phyloP scores from a whole-genome alignment of 2,888 invertebrate species.

The Cryptocephalus primarius region DNA sequence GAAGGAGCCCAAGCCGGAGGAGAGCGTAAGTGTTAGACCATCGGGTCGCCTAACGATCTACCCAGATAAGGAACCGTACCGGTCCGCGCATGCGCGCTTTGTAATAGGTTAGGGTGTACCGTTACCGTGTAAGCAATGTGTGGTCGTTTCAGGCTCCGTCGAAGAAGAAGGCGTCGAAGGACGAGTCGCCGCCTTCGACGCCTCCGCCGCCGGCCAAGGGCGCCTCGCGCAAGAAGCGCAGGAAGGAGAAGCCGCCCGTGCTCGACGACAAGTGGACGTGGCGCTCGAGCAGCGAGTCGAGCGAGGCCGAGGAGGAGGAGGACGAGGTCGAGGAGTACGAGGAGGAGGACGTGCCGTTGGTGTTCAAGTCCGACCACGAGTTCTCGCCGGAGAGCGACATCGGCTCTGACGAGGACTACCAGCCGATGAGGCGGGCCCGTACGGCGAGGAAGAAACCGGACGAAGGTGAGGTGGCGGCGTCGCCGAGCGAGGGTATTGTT shows the following conservation, averaged over 20 bases:
- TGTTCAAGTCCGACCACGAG: conserved; percentile 67
- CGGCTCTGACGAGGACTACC: conserved; percentile 47
- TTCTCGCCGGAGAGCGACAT: conserved; percentile 86
- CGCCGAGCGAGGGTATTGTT: too few species aligned
- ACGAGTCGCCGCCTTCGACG: conserved; percentile 1
- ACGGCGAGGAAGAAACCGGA: conserved; percentile 58
- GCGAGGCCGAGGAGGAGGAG: conserved; percentile 29
- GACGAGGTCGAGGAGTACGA: conserved; percentile 35
- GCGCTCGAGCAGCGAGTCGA: conserved; percentile 48
- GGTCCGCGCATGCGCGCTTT: too few species aligned
- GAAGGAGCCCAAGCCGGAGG: conserved; percentile 1
- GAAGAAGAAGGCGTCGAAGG: conserved; percentile 3
- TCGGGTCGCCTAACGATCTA: too few species aligned
- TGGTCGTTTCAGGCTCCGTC: too few species aligned
- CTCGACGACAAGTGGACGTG: conserved; percentile 47
- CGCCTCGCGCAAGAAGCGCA: conserved; percentile 33
- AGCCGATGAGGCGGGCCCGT: conserved; percentile 71
- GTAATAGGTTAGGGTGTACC: too few species aligned
- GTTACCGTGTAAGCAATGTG: too few species aligned
- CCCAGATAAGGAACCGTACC: too few species aligned
- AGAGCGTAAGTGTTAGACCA: conserved; percentile 1
- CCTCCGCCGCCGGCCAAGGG: conserved; percentile 19
- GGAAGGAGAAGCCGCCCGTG: conserved; percentile 29
- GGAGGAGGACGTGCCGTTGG: conserved; percentile 22
- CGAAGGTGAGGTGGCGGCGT: background rate